Percentiles rank a stretch among this genome's conserved stretches.
Evolutionary conservation across 1,140 invertebrate genomes (phyloP).

Genomic region (Diorhabda elongata): DNA sequence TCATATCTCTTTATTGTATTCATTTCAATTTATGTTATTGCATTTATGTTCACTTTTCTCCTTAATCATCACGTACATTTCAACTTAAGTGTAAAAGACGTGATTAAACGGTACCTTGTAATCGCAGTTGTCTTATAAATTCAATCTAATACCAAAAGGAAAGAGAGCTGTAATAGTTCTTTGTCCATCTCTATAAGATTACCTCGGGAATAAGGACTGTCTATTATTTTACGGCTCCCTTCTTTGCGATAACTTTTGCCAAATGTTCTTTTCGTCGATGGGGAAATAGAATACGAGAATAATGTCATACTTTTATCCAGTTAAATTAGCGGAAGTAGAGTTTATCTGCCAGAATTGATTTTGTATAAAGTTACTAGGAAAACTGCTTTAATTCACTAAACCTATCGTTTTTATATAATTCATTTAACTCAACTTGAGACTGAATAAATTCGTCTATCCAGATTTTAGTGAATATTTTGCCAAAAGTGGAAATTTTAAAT

Average conservation of each 20-base stretch:
- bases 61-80: not conserved
- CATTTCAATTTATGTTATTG: too few relatives aligned
- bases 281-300: not conserved
- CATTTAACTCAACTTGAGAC: too few relatives aligned
- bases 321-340: not conserved
- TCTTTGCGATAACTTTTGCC: not conserved
- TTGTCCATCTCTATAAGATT: not conserved
- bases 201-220: not conserved
- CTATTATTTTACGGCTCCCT: not conserved
- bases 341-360: not conserved
- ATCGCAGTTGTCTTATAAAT: not conserved
- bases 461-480: too few relatives aligned
- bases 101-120: not conserved
- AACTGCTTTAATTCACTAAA: too few relatives aligned
- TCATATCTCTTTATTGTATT: too few relatives aligned
- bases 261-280: not conserved
- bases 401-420: too few relatives aligned
- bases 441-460: too few relatives aligned
- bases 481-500: too few relatives aligned
- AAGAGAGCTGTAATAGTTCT: not conserved
- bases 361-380: too few relatives aligned
- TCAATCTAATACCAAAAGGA: not conserved
- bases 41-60: too few relatives aligned
- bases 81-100: not conserved
- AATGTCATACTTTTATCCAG: conserved; percentile 1